Evolutionary conservation across 2,113 vertebrate genomes (phyloP).

Genomic region (Triplophysa siluroides): DNA sequence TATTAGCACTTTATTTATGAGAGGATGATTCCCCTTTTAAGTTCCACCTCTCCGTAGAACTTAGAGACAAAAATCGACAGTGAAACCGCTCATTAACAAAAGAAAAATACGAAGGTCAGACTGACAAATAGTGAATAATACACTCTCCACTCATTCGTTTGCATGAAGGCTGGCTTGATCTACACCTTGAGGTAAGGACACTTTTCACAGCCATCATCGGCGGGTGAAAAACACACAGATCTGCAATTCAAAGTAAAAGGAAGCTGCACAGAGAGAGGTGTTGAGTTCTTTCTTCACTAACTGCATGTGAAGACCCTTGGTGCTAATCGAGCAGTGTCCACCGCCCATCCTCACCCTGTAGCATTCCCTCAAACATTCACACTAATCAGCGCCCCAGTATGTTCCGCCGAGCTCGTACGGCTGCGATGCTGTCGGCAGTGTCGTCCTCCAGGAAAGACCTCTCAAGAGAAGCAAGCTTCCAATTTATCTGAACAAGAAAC

Average conservation of each 20-base stretch:
- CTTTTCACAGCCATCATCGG: neutral
- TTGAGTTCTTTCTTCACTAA: neutral
- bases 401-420: slow-evolving; percentile 56
- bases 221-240: slow-evolving; percentile 14
- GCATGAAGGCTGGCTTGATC: slow-evolving; percentile 32
- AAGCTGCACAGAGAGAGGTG: neutral
- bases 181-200: slow-evolving; percentile 36
- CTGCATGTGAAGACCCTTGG: neutral
- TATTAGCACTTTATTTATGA: slow-evolving; percentile 8
- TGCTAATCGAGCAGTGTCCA: slow-evolving; percentile 57
- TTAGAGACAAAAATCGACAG: slow-evolving; percentile 1
- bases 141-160: slow-evolving; percentile 22
- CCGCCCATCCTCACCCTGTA: slow-evolving; percentile 59
- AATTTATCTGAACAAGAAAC: slow-evolving; percentile 83
- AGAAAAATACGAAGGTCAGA: slow-evolving; percentile 45
- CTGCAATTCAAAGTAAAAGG: slow-evolving; percentile 31
- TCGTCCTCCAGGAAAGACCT: slow-evolving; percentile 74
- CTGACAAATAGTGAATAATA: slow-evolving; percentile 38
- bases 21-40: slow-evolving; percentile 16
- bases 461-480: slow-evolving; percentile 70
- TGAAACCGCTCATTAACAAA: slow-evolving; percentile 5
- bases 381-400: slow-evolving; percentile 76
- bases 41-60: slow-evolving; percentile 2
- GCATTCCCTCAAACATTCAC: slow-evolving; percentile 70
- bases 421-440: slow-evolving; percentile 53